Base-by-base conservation (phyloP, 1,140 invertebrate species). In the Nasonia longicornis region DNA sequence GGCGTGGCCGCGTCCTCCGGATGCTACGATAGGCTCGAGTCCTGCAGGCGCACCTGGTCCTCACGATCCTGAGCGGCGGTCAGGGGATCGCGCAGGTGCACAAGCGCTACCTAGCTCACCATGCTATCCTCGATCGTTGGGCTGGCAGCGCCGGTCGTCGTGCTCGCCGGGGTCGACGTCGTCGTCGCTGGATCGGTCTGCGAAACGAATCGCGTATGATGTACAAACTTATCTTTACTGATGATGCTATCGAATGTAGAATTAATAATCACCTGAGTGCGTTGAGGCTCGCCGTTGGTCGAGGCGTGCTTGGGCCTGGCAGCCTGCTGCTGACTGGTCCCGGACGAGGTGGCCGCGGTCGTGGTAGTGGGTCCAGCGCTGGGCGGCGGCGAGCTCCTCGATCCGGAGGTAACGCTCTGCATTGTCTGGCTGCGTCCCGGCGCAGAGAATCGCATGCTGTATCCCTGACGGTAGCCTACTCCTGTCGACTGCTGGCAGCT, bases 351-450 rank as follows among this genome's bases (percentile, higher is more conserved):
- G 82, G 75, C 76, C 83, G 42, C 73, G 84, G 86, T 71, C 86
- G 86, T 29, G 89, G 91, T 83, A 89, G 63, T 82, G 0, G 77
- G 77, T 2, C 78, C 78, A 0, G 82, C 73, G 26, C 77, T 76
- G 52, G 86, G 86, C 22, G 88, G 87, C 8, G 91, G 91, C 83
- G 91, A 91, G 83, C 90, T 91, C 6, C 88, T 79, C 14, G 89
- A 90, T n/a, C 86, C 87, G 26, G 89, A 90, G 31, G 91, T 92
- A 82, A 92, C 89, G 79, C 91, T 91, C 84, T 91, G 91, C 85
- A 91, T 90, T 71, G 91, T 92, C 84, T 92, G 91, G 78, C 91
- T 91, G 22, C 90, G 85, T 31, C 85, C 86, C 16, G 87, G 86
- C 16, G 83, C 86, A 3, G 88, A 84, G 77, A 92, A 92, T 42